Evolutionary conservation across 2,888 invertebrate species (phyloP), one percentile per base, ranked within the genome.

Genomic region (Nipponacmea schrenckii): DNA sequence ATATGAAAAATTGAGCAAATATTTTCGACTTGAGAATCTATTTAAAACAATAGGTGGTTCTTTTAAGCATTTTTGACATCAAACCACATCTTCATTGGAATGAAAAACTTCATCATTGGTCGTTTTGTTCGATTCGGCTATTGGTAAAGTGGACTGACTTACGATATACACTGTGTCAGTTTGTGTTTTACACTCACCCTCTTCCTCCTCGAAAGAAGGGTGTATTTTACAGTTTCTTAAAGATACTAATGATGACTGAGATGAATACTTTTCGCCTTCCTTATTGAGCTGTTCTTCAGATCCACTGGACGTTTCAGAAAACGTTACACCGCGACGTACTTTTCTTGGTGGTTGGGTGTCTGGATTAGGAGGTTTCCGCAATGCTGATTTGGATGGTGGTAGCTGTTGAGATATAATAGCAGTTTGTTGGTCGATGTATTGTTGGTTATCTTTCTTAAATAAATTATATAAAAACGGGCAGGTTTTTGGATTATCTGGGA

Each of bases 151-250:
- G 3, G 56, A 24, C 14, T 12, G 56, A 0, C 56, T 56, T 12
- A 56, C 56, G 12, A 24, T 56, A 20, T 56, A 56, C 24, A 56
- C 56, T 24, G 56, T 24, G 24, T 20, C 20, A 24, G 20, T 24
- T 20, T 56, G 12, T 56, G 20, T 56, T 24, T 56, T 56, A 24
- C 24, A 12, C 20, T 10, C 20, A 56, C 20, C 20, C 10, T 24
- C 56, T 3, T 31, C 50, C 8, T 62, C 65, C 15, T 31, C 45
- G 15, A 62, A 56, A 62, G 45, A 48, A 24, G 70, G 70, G 62
- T 65, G 48, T 7, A 70, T 70, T 66, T 56, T 64, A 66, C 64
- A 70, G 46, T 70, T 65, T 20, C 70, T 39, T 48, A 70, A 26
- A 62, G 70, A 70, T 44, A 70, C 44, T 1, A 62, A 44, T 39